A percentile compares a stretch with the other conserved stretches of the same genome.
phyloP scores from a whole-genome alignment of 2,113 vertebrate species.

The Gopherus flavomarginatus region DNA sequence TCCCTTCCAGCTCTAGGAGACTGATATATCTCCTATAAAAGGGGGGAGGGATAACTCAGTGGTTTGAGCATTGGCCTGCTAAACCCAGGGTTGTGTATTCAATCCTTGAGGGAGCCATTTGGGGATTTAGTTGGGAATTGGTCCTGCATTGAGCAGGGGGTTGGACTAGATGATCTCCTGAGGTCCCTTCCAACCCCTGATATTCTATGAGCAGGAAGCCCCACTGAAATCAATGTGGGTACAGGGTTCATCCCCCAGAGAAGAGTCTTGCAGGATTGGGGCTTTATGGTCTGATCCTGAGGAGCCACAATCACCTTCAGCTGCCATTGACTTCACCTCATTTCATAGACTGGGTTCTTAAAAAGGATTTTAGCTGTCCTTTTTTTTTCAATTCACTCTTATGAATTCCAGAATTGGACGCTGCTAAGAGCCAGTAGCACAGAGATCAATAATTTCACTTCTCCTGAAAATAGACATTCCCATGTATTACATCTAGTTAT shows the following conservation, averaged over 20 bases:
- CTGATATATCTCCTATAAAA: no score
- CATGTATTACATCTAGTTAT: constrained; percentile 25
- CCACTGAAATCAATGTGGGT: not conserved
- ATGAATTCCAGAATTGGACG: constrained; percentile 32
- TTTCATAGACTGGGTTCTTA: not conserved
- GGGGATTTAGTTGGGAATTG: no score
- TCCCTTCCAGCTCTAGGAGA: no score
- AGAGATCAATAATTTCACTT: constrained; percentile 26
- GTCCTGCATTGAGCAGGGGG: no score
- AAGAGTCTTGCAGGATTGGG: not conserved
- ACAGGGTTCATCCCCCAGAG: not conserved
- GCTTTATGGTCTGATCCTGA: not conserved
- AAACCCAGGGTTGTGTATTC: no score
- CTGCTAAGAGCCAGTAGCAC: not conserved
- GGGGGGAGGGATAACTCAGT: no score
- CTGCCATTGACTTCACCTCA: not conserved
- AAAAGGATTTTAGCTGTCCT: not conserved
- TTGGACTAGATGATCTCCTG: no score
- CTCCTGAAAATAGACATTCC: constrained; percentile 5
- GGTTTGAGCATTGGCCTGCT: no score
- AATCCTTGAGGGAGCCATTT: no score
- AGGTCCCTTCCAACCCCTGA: no score
- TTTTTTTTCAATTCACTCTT: not conserved
- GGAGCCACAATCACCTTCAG: not conserved
- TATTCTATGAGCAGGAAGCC: not conserved